Conservation (phyloP, 2,113 vertebrate species). For the Gorsachius goisagi region DNA sequence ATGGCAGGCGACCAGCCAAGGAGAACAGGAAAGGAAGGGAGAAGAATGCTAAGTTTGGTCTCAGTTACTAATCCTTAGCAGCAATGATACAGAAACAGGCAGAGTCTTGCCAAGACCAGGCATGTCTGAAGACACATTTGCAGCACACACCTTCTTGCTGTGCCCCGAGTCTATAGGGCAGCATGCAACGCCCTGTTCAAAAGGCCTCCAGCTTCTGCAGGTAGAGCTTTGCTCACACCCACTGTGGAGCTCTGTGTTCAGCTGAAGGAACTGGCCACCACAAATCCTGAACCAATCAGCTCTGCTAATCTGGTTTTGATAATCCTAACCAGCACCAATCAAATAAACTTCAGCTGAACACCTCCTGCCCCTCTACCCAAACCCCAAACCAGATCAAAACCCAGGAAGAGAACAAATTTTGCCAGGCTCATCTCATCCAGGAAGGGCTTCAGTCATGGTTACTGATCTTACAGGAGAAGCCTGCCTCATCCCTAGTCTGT, state of each 20-base stretch:
- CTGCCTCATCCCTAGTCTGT: neutral
- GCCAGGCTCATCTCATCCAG: neutral
- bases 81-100: neutral
- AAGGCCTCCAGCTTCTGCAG: neutral
- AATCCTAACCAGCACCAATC: neutral
- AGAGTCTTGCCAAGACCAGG: neutral
- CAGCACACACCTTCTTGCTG: neutral
- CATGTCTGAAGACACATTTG: neutral
- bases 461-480: neutral
- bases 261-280: neutral
- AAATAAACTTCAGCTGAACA: neutral
- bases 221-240: neutral
- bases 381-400: neutral
- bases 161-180: neutral
- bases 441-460: neutral
- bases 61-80: neutral
- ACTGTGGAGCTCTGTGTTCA: rapidly evolving
- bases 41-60: neutral
- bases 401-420: neutral
- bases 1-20: neutral
- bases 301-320: rapidly evolving
- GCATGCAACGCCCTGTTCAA: neutral
- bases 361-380: neutral
- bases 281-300: neutral
- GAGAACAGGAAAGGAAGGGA: neutral